Evolutionary conservation across 2,888 invertebrate genomes (phyloP), one percentile per base, ranked within the genome.

Genomic region (Villa cingulata): DNA sequence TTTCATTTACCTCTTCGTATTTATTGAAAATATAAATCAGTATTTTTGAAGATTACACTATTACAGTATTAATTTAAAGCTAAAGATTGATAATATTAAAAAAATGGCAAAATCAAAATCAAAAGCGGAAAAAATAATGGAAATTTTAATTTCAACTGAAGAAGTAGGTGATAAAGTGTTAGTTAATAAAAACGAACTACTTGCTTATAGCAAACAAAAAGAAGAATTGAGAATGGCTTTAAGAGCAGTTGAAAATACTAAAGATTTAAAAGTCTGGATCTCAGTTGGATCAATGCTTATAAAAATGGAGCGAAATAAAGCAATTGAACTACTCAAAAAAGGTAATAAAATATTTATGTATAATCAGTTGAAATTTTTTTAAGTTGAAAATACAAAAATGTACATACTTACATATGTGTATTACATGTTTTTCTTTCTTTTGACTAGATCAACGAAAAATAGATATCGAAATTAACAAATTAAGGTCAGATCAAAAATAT

Each of bases 211-310:
- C 50, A 66, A 62, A 41, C 55, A 66, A 0, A 61, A 68, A 0
- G 67, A 70, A 46, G 53, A 60, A 20, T 62, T 57, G 4, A 59
- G 69, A 1, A 62, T 63, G 49, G 68, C 69, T 2, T 51, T 70
- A 27, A 58, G 66, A 3, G 55, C 62, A 18, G 48, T 65, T 1
- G 61, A 62, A 18, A 68, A 66, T 45, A 55, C 49, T 16, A 53
- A 60, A 15, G 60, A 64, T 7, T 57, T 59, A 19, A 70, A 68
- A 51, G 55, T 62, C 10, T 70, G 68, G 70, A 65, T 62, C 9
- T 66, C 68, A 4, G 53, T 70, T 17, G 70, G 69, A 9, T 64
- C 64, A 48, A 62, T 67, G 55, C 45, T 70, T 40, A 56, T 70
- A 0, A 67, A 69, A 55, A 51, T 67, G 55, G 53, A 61, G 16